phyloP scores from a whole-genome alignment of 2,113 vertebrate genomes.

The Stomatorhinus ivindoensis region DNA sequence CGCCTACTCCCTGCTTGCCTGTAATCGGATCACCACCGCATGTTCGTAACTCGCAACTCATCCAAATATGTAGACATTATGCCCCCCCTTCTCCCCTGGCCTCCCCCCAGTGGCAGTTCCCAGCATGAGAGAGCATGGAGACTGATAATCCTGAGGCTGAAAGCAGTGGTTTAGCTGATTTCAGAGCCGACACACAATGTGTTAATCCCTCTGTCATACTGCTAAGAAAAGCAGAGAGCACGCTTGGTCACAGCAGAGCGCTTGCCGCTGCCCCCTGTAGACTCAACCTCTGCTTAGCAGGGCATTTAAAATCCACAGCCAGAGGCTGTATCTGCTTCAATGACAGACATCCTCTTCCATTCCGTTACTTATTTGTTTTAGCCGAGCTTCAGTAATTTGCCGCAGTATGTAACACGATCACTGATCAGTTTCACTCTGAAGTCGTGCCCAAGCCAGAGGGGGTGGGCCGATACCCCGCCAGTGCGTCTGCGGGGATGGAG shows the following conservation, averaged over 20 bases:
- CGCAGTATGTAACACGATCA: neutral
- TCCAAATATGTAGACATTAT: neutral
- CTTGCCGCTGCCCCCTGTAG: neutral
- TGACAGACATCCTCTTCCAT: neutral
- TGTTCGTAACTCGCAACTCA: neutral
- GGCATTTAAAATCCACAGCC: slow-evolving; percentile 6
- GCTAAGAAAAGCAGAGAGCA: slow-evolving; percentile 16
- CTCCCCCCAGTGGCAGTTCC: neutral
- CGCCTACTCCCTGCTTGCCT: neutral
- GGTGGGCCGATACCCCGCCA: neutral
- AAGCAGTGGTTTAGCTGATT: slow-evolving; percentile 8
- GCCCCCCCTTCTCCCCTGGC: neutral
- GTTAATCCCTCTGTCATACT: slow-evolving; percentile 18
- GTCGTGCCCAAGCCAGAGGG: neutral
- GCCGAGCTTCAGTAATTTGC: neutral
- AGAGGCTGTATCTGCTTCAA: neutral
- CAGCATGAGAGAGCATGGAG: neutral
- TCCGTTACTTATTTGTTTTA: neutral
- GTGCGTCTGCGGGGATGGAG: slow-evolving; percentile 3
- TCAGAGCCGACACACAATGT: neutral
- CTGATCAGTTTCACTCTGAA: neutral
- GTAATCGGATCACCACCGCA: neutral
- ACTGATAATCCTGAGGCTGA: slow-evolving; percentile 2
- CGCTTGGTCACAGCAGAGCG: neutral
- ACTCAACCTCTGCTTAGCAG: neutral